phyloP scores from a whole-genome alignment of 2,113 vertebrate species.

The Bubo scandiacus region DNA sequence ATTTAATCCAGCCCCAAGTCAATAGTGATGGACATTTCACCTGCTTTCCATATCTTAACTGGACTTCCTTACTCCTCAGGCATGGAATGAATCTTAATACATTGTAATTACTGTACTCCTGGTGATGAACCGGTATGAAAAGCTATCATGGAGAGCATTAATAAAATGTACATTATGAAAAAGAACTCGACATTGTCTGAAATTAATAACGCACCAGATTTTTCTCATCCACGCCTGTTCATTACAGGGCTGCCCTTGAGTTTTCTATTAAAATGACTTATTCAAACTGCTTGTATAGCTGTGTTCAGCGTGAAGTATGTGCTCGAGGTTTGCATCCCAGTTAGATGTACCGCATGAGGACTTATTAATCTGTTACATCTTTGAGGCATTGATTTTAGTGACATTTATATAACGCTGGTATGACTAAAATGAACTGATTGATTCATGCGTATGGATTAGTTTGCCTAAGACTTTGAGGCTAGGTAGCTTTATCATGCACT shows the following conservation, averaged over 20 bases:
- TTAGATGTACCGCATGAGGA: neutral
- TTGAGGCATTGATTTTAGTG: conserved; percentile 46
- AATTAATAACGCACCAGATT: conserved; percentile 34
- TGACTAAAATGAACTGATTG: conserved; percentile 59
- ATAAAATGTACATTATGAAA: conserved; percentile 63
- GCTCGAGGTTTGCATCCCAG: conserved; percentile 2
- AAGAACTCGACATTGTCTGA: conserved; percentile 14
- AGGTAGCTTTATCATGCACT: conserved; percentile 59
- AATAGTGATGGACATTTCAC: conserved; percentile 23
- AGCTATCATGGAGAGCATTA: conserved; percentile 50
- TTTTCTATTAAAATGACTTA: conserved; percentile 41
- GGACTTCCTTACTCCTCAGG: conserved; percentile 61
- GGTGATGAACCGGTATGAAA: conserved; percentile 49
- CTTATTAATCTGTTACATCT: neutral
- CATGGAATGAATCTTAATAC: conserved; percentile 62
- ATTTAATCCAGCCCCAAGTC: neutral
- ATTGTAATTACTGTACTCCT: conserved; percentile 64
- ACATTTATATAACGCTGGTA: conserved; percentile 12
- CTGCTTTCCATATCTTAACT: conserved; percentile 24
- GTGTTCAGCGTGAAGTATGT: neutral
- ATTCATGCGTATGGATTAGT: conserved; percentile 53
- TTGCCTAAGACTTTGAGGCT: conserved; percentile 42
- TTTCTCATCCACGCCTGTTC: neutral
- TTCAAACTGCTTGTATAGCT: neutral
- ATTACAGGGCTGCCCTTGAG: conserved; percentile 12